Evolutionary conservation across 2,113 vertebrate genomes (phyloP), one percentile per base, ranked within the genome.

Genomic region (Collichthys lucidus): DNA sequence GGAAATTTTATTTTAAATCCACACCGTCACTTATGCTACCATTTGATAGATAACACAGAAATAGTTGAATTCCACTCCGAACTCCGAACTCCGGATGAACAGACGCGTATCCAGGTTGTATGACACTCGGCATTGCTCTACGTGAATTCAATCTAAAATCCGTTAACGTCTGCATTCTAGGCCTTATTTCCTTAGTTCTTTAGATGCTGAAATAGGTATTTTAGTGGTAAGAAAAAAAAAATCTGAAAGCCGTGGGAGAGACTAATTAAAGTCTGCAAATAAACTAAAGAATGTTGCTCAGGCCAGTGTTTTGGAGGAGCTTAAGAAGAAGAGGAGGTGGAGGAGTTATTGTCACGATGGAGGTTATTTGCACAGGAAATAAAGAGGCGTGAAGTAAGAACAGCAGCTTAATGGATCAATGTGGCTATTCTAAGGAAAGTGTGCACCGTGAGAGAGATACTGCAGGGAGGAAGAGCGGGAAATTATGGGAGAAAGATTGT

Each of bases 311-410:
- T 57, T 74, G 17, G 5, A 63, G 44, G 63, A 22, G 73, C 71
- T 69, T 62, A 56, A 46, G 59, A 22, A 44, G 50, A 70, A 59
- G 31, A 79, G 44, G 74, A 83, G 63, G 63, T 56, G 78, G 79
- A 67, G 57, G 56, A 66, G 59, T 16, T 52, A 14, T 29, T 69
- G 84, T 79, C 67, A 67, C 4, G 70, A 31, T 74, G 22, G 67
- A 85, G 79, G 86, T 81, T 82, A 82, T 83, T 83, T 71, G 52
- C 56, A 55, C 24, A n/a, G 66, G 31, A 82, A 82, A 82, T 64
- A 62, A 80, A 69, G 71, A 74, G 73, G 75, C 29, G 40, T 73
- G 80, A 77, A 62, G 76, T 63, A 55, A 61, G 50, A 78, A 35
- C 0, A 1, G 16, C 0, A 15, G 71, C 67, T 86, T 79, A 83